Conservation (phyloP, 2,888 invertebrate species). For the Eupithecia vulgata region DNA sequence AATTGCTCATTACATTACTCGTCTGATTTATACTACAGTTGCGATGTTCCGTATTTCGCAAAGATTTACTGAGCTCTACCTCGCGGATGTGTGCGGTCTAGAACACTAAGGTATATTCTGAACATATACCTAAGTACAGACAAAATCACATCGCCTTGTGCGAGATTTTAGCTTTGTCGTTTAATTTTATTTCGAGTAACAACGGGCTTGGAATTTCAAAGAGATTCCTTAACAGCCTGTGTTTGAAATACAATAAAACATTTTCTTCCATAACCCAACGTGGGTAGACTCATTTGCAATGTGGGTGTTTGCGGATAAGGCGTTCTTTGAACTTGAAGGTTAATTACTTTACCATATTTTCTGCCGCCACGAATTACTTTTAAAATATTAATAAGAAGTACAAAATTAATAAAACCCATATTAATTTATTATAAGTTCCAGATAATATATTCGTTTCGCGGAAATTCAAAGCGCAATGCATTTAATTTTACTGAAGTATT, state of each 20-base stretch:
- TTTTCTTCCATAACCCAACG: conserved; percentile 22
- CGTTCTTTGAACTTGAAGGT: conserved; percentile 28
- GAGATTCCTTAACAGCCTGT: conserved; percentile 9
- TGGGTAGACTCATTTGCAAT: conserved; percentile 35
- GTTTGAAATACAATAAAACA: conserved; percentile 18
- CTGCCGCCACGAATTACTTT: conserved; percentile 10
- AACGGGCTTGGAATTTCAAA: not conserved
- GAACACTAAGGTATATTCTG: not conserved
- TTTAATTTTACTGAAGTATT: conserved; percentile 39
- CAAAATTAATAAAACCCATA: not conserved
- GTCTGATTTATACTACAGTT: conserved; percentile 3
- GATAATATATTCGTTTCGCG: conserved; percentile 13
- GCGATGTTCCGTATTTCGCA: not conserved
- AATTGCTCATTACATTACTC: not conserved
- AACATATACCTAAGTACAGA: not conserved
- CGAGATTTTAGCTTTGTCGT: conserved; percentile 3
- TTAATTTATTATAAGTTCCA: not conserved
- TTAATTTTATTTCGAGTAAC: conserved; percentile 6
- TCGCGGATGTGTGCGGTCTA: not conserved
- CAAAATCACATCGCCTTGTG: not conserved
- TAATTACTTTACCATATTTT: conserved; percentile 29
- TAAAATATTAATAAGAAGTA: conserved; percentile 17
- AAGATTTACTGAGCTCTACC: conserved; percentile 1
- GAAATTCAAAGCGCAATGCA: conserved; percentile 35
- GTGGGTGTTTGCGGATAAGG: conserved; percentile 32